Base-by-base conservation (phyloP, 2,797 vertebrate genomes). In the Sylvia borin region DNA sequence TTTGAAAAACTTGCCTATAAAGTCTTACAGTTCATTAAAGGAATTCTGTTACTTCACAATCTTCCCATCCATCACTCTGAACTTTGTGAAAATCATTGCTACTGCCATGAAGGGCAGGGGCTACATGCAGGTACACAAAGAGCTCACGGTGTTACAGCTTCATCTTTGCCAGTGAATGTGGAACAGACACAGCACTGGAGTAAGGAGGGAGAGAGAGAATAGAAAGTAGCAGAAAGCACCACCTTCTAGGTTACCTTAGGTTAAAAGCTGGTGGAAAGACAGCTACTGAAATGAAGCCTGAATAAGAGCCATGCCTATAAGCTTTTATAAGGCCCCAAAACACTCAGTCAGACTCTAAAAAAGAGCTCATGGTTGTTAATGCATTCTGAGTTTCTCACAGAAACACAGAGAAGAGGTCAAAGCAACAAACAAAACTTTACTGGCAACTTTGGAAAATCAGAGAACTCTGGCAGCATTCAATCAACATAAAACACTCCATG, bases 1-100 rank as follows among this genome's bases (percentile, higher is more conserved):
- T 91, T 93, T 87, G 72, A 94, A 84, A 91, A 93, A 74, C n/a
- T 34, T 10, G 17, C 38, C 47, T 87, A 48, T 65, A 68, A 91
- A 62, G 38, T n/a, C 51, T 72, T 61, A 25, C 27, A 80, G 58
- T 90, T 85, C 87, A 71, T 91, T 93, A 91, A 74, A 86, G 40
- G 31, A 79, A 77, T 76, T 67, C n/a, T 53, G 34, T 80, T 90
- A 94, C 84, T 87, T 90, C 45, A 66, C 20, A 11, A 0, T 47
- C 55, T 66, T 48, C 40, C 32, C 50, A 89, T 93, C 40, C 31
- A 80, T 85, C 81, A 75, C 68, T 51, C 62, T 82, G 18, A 83
- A 53, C 40, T 22, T 42, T 31, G 36, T 9, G 15, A 85, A 92
- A 90, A 75, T 32, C 6, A 26, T 62, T 82, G 29, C 45, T 76